Conservation (phyloP, 2,888 invertebrate genomes). For the Amphipoea lucens region DNA sequence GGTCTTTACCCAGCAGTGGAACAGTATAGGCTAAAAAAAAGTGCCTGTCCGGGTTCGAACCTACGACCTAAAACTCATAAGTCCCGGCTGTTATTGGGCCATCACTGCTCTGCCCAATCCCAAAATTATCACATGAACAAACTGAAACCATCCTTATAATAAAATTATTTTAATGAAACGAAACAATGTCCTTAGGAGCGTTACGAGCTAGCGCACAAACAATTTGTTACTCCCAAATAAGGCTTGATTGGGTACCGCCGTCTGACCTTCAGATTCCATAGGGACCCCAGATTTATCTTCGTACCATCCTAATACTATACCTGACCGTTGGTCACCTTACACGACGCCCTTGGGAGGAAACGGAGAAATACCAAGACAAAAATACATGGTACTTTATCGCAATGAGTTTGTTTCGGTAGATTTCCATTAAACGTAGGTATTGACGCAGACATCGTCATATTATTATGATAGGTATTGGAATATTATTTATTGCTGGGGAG, state of each 20-base stretch:
- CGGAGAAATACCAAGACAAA: neutral
- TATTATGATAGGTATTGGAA: neutral
- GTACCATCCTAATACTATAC: conserved; percentile 4
- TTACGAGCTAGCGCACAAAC: neutral
- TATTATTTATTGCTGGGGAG: neutral
- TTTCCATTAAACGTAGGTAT: conserved; percentile 13
- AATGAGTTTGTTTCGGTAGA: conserved; percentile 1
- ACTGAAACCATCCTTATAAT: neutral
- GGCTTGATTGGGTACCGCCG: conserved; percentile 1
- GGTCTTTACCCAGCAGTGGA: no score
- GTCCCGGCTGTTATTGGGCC: no score
- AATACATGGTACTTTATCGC: neutral
- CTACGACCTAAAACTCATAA: no score
- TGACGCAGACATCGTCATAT: neutral
- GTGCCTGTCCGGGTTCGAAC: no score
- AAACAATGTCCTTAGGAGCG: neutral
- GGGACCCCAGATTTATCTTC: conserved; percentile 39
- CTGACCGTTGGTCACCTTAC: conserved; percentile 21
- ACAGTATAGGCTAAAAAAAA: no score
- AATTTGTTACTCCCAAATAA: conserved; percentile 7
- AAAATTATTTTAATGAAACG: neutral
- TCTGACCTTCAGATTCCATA: conserved; percentile 29
- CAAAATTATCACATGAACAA: neutral
- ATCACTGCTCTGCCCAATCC: no score
- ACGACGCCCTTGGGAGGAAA: conserved; percentile 20